A percentile compares a stretch with the other conserved stretches of the same genome.
These are phyloP conservation scores for Struthidea cinerea DNA, from an alignment of 2,113 vertebrate genomes.

Conservation along the genomic window DNA sequence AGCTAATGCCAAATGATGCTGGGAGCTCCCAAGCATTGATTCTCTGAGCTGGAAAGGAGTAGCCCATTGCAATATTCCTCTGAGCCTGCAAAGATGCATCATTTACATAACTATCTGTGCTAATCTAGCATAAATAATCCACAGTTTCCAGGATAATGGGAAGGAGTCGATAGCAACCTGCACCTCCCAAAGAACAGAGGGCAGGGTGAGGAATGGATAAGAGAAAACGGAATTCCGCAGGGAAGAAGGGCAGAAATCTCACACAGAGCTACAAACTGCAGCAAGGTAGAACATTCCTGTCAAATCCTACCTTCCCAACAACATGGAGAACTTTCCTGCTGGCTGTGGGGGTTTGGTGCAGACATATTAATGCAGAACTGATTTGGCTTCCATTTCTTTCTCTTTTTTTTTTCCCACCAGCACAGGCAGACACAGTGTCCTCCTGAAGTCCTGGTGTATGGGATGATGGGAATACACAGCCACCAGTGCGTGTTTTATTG, in stretches of 20 bases:
- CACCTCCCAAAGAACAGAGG: neutral
- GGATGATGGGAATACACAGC: neutral
- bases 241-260: neutral
- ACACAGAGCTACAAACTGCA: neutral
- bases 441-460: neutral
- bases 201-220: neutral
- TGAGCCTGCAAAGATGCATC: neutral
- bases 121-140: neutral
- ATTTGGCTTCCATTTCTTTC: neutral
- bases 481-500: neutral
- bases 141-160: neutral
- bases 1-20: neutral
- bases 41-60: neutral
- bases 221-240: neutral
- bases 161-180: neutral
- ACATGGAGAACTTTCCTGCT: neutral
- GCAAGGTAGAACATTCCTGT: neutral
- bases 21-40: neutral
- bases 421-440: neutral
- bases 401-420: neutral
- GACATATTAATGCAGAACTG: fast-evolving
- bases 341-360: neutral
- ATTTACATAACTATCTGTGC: neutral
- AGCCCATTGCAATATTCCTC: neutral
- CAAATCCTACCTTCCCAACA: neutral